These are phyloP conservation scores for Polypterus bichir DNA, from an alignment of 2,113 vertebrate species.

Conservation along the genomic window DNA sequence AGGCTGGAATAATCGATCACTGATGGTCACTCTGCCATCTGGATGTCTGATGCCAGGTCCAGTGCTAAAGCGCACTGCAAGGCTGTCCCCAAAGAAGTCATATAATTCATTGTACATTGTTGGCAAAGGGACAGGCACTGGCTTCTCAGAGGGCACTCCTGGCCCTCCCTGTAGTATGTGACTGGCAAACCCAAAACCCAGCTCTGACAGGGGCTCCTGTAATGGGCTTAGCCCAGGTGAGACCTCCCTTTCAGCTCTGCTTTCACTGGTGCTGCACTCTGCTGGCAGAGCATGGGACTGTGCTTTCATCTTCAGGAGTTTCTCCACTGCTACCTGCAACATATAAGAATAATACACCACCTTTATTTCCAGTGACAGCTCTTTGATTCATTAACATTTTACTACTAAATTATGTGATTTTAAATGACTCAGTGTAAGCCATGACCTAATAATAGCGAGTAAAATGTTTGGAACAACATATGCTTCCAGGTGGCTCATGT, in stretches of 20 bases:
- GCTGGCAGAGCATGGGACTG: conserved; percentile 35
- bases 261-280: conserved; percentile 24
- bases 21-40: background rate
- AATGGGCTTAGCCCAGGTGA: conserved; percentile 58
- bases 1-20: conserved; percentile 14
- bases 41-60: conserved; percentile 31
- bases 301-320: conserved; percentile 78
- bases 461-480: no score
- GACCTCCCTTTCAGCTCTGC: conserved; percentile 31
- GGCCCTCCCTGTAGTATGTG: conserved; percentile 49
- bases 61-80: conserved; percentile 73
- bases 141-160: conserved; percentile 40
- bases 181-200: conserved; percentile 45
- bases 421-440: no score
- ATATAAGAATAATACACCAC: background rate
- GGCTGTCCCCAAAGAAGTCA: conserved; percentile 79
- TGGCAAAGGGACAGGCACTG: conserved; percentile 48
- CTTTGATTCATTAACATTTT: no score
- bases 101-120: conserved; percentile 79
- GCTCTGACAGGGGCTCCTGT: conserved; percentile 46
- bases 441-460: no score
- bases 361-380: no score
- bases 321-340: conserved; percentile 75
- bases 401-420: no score
- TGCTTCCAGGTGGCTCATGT: no score